Conservation (phyloP, 2,888 invertebrate species). For the Pimpla rufipes region DNA sequence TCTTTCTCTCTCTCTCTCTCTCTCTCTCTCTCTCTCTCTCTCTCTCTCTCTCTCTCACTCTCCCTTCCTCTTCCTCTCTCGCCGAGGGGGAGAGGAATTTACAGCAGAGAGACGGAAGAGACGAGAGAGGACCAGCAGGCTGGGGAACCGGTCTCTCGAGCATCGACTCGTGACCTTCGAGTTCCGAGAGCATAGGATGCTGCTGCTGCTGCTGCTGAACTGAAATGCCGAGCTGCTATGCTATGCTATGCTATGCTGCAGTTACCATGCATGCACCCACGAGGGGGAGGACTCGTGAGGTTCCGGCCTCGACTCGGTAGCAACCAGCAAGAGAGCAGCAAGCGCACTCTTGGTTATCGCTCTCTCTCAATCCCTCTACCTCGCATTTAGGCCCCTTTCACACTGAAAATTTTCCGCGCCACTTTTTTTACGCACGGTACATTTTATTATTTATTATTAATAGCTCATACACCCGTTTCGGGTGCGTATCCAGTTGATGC, state of each 20-base stretch:
- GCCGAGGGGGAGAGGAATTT: slow-evolving; percentile 32
- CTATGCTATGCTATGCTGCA: slow-evolving; percentile 67
- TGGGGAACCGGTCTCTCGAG: slow-evolving; percentile 80
- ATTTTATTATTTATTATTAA: neutral
- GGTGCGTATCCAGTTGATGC: too few relatives aligned
- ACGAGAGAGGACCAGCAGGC: slow-evolving; percentile 53
- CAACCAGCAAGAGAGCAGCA: slow-evolving; percentile 69
- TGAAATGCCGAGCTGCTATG: slow-evolving; percentile 60
- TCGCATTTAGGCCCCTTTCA: slow-evolving; percentile 32
- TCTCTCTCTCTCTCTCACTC: neutral
- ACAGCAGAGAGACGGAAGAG: slow-evolving; percentile 32
- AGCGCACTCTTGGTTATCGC: slow-evolving; percentile 53
- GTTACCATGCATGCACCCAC: slow-evolving; percentile 71
- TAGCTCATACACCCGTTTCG: too few relatives aligned
- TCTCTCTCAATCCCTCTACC: neutral
- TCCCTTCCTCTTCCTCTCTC: slow-evolving; percentile 24
- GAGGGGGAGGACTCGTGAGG: slow-evolving; percentile 60
- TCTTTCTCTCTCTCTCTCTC: neutral
- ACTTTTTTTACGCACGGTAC: neutral
- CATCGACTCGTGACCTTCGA: slow-evolving; percentile 85
- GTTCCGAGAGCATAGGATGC: slow-evolving; percentile 73
- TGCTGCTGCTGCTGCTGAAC: slow-evolving; percentile 62
- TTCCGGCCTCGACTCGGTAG: slow-evolving; percentile 69
- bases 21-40: neutral
- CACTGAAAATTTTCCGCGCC: slow-evolving; percentile 15